Base-by-base conservation (phyloP, 2,888 invertebrate species). In the Leptopilina syphax region DNA sequence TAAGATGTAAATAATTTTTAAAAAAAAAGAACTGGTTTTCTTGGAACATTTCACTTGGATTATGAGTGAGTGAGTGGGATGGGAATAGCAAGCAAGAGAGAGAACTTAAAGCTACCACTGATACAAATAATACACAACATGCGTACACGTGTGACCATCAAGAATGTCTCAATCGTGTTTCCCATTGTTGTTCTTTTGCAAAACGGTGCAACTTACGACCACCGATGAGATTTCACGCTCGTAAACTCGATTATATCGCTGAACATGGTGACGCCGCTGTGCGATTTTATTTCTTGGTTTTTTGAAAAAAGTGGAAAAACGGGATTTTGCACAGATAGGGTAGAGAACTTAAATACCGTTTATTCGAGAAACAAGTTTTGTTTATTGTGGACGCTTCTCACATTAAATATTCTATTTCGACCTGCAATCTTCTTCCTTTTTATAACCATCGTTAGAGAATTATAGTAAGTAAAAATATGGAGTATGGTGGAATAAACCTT, bases 1-100 rank as follows among this genome's bases (percentile, higher is more conserved):
- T 34, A 34, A 34, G 88, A 87, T 85, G 85, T 80, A 84, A 87
- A 87, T 89, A 87, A 89, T 88, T 88, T 86, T 81, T 83, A 79
- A 84, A 81, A 34, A 27, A 3, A 81, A 67, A 83, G 85, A 87
- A 85, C 84, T 83, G 87, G 86, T 47, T 88, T 87, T 85, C 80
- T 81, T 82, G 80, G 82, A 68, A 77, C 57, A 79, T 77, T 73
- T 27, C 65, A 60, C 54, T 79, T 65, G 54, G 80, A 13, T 57
- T 34, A 34, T 34, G 34, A 34, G 34, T 34, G 34, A 34, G 18
- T 18, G 18, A 18, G 18, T 18, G 18, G 18, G 18, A 18, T 18
- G 18, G 18, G 18, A 0, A 18, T 18, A 18, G 18, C 18, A 18
- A 18, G 18, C 18, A 18, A 18, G 18, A 18, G 67, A 50, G 47